Base-by-base conservation (phyloP, 2,113 vertebrate genomes). In the Coturnix japonica region DNA sequence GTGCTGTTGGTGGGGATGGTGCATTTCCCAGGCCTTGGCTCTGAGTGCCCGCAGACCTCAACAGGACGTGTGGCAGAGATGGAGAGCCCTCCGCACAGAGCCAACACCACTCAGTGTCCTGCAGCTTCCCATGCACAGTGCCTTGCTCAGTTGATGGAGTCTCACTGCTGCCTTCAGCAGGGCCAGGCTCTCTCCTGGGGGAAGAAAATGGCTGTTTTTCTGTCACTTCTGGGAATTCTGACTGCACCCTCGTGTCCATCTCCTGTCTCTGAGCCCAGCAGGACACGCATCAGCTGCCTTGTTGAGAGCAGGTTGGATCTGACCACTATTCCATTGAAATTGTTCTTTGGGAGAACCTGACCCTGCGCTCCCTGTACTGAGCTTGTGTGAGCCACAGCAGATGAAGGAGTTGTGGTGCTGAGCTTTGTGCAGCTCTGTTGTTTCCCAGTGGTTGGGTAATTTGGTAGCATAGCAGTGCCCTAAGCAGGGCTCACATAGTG, bases 11-110 rank as follows among this genome's bases (percentile, higher is more conserved):
- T 8, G 17, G 81, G 53, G 43, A 9, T 35, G 81, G 37, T 0
- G 54, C 17, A 37, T 54, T 91, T 87, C 75, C 86, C 78, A 61
- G 84, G 51, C 79, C 14, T 0, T 8, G 66, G 26, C 87, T 78
- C 53, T 1, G 46, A 61, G 61, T 0, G 1, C 59, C 57, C 5
- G 0, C 3, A 6, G 19, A 22, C 26, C 0, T 0, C 81, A 25
- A 21, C 0, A 6, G 61, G 54, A 43, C 5, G 0, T 13, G 0
- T 37, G 74, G 44, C 2, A 0, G 77, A 61, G 49, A 60, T 6
- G 4, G n/a, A n/a, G 26, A 89, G 43, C 75, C 59, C 75, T 80
- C 2, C 0, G 19, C 16, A 7, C 21, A 20, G 47, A 59, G 39
- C n/a, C 59, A 39, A 21, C 2, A 13, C 72, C 54, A 59, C 61